A percentile compares a stretch with the other conserved stretches of the same genome.
These are phyloP conservation scores for Platanista minor DNA, from an alignment of 2,113 vertebrate species.

Conservation along the genomic window DNA sequence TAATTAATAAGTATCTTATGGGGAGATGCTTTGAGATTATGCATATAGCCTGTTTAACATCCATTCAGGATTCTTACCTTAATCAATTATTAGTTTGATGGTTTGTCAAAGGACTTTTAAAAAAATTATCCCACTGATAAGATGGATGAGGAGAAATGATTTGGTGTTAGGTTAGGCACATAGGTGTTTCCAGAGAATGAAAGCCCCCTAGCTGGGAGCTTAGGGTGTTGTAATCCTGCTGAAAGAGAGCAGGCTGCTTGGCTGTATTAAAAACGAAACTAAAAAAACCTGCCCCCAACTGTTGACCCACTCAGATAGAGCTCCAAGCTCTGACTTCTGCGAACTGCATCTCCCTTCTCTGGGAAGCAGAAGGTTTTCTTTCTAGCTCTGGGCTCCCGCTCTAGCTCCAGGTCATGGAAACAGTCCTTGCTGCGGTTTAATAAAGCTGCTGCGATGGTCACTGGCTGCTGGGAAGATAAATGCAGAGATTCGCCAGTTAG, in stretches of 20 bases:
- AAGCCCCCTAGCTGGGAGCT: background rate
- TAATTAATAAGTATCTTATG: background rate
- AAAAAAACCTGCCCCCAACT: background rate
- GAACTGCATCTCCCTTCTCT: background rate
- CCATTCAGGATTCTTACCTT: background rate
- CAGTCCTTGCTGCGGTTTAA: background rate
- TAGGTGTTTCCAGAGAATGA: background rate
- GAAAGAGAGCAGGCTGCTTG: background rate
- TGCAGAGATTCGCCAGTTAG: background rate
- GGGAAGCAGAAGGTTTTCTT: background rate
- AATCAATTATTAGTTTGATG: background rate
- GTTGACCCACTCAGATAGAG: background rate
- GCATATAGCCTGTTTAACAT: background rate
- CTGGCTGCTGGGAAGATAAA: background rate
- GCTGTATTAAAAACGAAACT: background rate
- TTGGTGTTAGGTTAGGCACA: background rate
- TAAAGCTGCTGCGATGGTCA: background rate
- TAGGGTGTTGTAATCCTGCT: background rate
- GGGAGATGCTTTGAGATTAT: background rate
- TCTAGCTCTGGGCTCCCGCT: background rate
- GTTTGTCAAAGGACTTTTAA: background rate
- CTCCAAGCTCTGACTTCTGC: background rate
- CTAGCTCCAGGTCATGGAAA: background rate
- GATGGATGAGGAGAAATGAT: background rate
- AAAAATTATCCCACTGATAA: background rate